Conservation (phyloP, 1,140 invertebrate species). For the Dendrolimus punctatus region DNA sequence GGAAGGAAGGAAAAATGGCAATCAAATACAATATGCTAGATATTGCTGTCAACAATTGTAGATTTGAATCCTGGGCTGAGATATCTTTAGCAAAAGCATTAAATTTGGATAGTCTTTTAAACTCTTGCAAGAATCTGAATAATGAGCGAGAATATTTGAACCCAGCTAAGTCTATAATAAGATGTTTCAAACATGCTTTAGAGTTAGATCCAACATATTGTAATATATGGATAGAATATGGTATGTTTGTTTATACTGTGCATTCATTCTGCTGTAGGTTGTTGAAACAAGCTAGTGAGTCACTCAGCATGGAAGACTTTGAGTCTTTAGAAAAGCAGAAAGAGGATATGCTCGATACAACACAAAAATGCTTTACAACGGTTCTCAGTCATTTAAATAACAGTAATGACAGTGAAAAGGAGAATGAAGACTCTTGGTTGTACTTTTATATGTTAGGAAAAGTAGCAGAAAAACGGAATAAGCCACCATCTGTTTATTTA, state of each 20-base stretch:
- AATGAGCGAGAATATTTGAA: constrained; percentile 81
- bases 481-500: constrained; percentile 81
- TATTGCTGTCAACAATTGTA: constrained; percentile 82
- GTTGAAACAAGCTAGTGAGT: constrained; percentile 84
- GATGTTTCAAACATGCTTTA: constrained; percentile 85
- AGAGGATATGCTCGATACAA: constrained; percentile 83
- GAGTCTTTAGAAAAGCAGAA: constrained; percentile 82
- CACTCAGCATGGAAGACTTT: constrained; percentile 84
- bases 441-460: constrained; percentile 95
- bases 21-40: constrained; percentile 89
- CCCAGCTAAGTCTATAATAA: constrained; percentile 79
- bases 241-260: constrained; percentile 88
- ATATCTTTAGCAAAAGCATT: constrained; percentile 87
- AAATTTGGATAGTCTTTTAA: constrained; percentile 86
- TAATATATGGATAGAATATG: constrained; percentile 91
- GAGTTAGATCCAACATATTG: constrained; percentile 80
- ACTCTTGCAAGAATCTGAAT: constrained; percentile 78
- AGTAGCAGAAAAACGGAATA: constrained; percentile 87
- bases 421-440: constrained; percentile 88
- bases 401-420: constrained; percentile 69
- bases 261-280: constrained; percentile 90
- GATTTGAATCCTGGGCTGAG: constrained; percentile 94
- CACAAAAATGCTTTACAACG: constrained; percentile 83
- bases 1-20: constrained; percentile 83
- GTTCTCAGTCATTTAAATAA: constrained; percentile 76